Evolutionary conservation across 2,113 vertebrate genomes (phyloP).

Genomic region (Nothobranchius furzeri): DNA sequence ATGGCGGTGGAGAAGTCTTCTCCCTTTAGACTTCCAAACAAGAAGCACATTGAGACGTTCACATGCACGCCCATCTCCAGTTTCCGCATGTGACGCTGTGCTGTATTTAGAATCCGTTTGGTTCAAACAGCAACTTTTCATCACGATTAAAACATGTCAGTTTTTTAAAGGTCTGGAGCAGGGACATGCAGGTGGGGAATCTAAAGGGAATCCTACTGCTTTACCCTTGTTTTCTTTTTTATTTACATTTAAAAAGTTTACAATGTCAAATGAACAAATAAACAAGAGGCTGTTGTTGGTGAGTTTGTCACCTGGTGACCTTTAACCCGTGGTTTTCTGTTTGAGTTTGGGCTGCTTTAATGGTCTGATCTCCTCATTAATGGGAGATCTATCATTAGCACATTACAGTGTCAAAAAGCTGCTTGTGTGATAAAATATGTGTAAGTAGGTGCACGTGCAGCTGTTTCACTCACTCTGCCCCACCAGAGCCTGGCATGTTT

Average conservation of each 20-base stretch:
- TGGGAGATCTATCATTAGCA: not conserved
- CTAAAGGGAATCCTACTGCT: no score
- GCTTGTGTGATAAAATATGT: not conserved
- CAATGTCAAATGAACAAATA: not conserved
- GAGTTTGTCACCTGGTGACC: not conserved
- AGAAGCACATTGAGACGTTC: constrained; percentile 29
- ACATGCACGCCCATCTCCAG: constrained; percentile 54
- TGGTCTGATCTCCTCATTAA: no score
- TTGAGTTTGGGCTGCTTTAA: no score
- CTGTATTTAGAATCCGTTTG: constrained; percentile 71
- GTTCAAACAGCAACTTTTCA: constrained; percentile 47
- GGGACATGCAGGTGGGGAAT: not conserved
- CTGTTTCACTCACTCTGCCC: constrained; percentile 70
- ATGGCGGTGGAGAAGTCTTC: constrained; percentile 82
- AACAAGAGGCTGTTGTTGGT: not conserved
- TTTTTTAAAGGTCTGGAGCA: not conserved
- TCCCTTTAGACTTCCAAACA: constrained; percentile 67
- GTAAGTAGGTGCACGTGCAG: constrained; percentile 12
- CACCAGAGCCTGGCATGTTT: constrained; percentile 66
- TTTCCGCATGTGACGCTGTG: constrained; percentile 75
- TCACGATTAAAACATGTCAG: not conserved
- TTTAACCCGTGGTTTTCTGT: not conserved
- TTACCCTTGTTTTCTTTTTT: no score
- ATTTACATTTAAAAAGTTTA: not conserved
- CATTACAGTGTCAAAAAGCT: not conserved